These are phyloP conservation scores for Carassius auratus DNA, from an alignment of 2,113 vertebrate species.

Conservation along the genomic window DNA sequence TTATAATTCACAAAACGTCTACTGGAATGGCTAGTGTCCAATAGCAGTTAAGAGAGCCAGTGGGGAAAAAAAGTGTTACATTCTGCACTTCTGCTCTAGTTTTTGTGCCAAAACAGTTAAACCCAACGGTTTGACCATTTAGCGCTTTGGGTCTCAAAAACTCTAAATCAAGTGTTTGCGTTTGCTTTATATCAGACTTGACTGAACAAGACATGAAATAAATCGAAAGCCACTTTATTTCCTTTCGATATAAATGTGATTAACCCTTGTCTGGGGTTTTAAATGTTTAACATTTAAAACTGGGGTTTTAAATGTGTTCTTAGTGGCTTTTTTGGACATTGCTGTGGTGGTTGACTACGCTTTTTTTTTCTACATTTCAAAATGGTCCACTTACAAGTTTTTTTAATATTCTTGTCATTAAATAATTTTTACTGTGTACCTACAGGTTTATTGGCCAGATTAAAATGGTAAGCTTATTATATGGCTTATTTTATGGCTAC, in stretches of 20 bases:
- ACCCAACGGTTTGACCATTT: neutral
- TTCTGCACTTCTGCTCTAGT: constrained; percentile 32
- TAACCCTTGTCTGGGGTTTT: neutral
- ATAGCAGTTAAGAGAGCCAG: constrained; percentile 43
- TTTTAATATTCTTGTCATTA: neutral
- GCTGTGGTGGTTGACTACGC: too few relatives aligned
- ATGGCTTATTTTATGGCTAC: neutral
- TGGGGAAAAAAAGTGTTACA: constrained; percentile 39
- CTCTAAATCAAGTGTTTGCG: constrained; percentile 49
- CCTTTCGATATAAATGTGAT: neutral
- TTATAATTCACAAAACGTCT: neutral
- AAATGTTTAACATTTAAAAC: neutral
- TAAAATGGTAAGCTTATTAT: neutral
- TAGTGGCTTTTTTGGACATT: neutral
- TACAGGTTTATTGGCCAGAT: neutral
- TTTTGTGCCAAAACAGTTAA: constrained; percentile 11
- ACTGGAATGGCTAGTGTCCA: neutral
- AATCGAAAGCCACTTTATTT: neutral
- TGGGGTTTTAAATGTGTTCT: neutral
- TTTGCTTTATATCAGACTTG: constrained; percentile 43
- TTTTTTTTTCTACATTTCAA: neutral
- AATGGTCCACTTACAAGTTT: neutral
- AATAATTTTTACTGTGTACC: neutral
- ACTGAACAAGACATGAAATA: neutral
- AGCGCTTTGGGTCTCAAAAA: neutral